Evolutionary conservation across 2,797 vertebrate species (phyloP).

Genomic region (Lagodon rhomboides): DNA sequence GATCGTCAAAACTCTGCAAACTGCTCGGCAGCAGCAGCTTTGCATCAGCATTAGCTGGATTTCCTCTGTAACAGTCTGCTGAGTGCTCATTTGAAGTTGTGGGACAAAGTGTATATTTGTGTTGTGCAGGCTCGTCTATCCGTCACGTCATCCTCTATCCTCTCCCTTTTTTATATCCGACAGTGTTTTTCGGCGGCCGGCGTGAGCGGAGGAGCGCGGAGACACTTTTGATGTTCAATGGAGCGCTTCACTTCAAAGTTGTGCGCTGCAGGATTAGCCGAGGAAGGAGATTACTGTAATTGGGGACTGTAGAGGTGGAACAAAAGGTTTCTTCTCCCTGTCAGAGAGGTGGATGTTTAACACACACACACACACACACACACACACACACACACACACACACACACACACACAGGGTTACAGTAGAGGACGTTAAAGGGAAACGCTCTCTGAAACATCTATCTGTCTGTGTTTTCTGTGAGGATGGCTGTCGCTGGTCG

Average conservation of each 20-base stretch:
- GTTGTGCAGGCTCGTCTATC: conserved; percentile 24
- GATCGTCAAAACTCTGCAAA: background rate
- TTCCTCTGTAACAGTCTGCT: conserved; percentile 23
- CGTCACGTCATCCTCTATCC: conserved; percentile 38
- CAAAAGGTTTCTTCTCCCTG: conserved; percentile 71
- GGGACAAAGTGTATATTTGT: conserved; percentile 30
- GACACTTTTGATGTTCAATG: conserved; percentile 74
- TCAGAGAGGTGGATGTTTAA: conserved; percentile 53
- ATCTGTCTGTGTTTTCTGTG: conserved; percentile 3
- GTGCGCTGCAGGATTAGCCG: conserved; percentile 64
- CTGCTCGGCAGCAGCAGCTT: conserved; percentile 4
- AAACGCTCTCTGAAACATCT: background rate
- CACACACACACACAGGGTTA: background rate
- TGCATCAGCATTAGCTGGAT: conserved; percentile 17
- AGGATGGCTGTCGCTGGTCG: background rate
- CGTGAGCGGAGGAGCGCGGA: conserved; percentile 36
- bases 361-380: conserved; percentile 18
- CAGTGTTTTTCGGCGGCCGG: conserved; percentile 54
- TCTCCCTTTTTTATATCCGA: conserved; percentile 23
- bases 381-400: conserved; percentile 13
- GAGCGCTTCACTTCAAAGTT: conserved; percentile 74
- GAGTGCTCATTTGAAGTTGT: conserved; percentile 19
- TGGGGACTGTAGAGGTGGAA: conserved; percentile 75
- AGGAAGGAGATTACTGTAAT: conserved; percentile 78
- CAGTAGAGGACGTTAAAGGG: conserved; percentile 21